Percentiles rank a stretch among this genome's conserved stretches.
These are phyloP conservation scores for Cotesia typhae DNA, from an alignment of 1,140 invertebrate genomes.

Conservation along the genomic window DNA sequence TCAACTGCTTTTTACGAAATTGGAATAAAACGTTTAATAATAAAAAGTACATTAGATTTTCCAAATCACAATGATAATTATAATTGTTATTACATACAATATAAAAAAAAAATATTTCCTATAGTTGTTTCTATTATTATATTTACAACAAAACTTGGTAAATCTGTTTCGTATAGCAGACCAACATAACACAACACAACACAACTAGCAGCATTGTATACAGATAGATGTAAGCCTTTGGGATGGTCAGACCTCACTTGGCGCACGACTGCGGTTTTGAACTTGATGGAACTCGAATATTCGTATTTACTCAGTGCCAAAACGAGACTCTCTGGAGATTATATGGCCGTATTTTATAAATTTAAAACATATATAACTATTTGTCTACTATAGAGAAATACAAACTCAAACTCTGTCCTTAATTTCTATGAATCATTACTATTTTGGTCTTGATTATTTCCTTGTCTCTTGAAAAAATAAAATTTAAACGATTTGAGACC, in stretches of 20 bases:
- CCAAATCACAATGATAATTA: too few relatives aligned
- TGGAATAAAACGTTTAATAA: background rate
- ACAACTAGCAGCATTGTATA: background rate
- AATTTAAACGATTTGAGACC: background rate
- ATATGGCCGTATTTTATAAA: conserved; percentile 1
- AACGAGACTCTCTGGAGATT: conserved; percentile 4
- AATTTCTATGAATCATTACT: too few relatives aligned
- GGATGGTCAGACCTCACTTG: conserved; percentile 34
- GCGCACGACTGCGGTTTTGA: conserved; percentile 36
- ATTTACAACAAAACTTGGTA: conserved; percentile 28
- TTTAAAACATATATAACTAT: conserved; percentile 3
- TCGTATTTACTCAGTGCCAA: conserved; percentile 25
- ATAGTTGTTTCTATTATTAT: background rate
- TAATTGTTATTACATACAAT: too few relatives aligned
- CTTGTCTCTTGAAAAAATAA: too few relatives aligned
- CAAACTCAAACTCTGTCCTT: too few relatives aligned
- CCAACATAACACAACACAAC: too few relatives aligned
- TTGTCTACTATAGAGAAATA: background rate
- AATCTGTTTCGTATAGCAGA: conserved; percentile 25
- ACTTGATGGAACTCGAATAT: conserved; percentile 35
- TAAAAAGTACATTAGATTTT: background rate
- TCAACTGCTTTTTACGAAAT: background rate
- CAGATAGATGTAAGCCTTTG: conserved; percentile 14
- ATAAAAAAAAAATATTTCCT: too few relatives aligned
- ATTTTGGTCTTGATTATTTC: too few relatives aligned